Evolutionary conservation across 37 sponge, comb jelly and placozoan genomes (phyloP), one percentile per base, ranked within the genome.

Genomic region (Lycopodina hypogea): DNA sequence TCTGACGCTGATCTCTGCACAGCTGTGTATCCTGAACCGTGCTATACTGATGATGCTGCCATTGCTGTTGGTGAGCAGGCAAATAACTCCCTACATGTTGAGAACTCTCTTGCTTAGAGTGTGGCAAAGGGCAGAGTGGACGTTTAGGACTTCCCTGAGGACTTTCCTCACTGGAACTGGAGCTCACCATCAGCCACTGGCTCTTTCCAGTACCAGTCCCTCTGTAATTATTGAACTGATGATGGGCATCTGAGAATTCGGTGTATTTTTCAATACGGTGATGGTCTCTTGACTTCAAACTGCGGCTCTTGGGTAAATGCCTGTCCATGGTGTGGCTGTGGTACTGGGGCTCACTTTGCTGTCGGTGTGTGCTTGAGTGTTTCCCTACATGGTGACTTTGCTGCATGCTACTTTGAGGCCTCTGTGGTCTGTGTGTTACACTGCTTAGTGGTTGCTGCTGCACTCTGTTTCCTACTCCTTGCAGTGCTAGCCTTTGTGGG

Each of bases 101-200:
- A 52, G 55, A 33, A 2, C n/a, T 50, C 14, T 30, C 11, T 7
- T 45, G 72, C 8, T 50, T 15, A 24, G 74, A 74, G 36, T 32
- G 2, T 1, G 3, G 2, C 17, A 34, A 17, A 30, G 66, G 35
- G 32, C 12, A 12, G 11, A 4, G 7, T 12, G 48, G 37, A 34
- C 30, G 66, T 17, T 65, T 32, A 32, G 66, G 66, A 32, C 66
- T 65, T 4, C 30, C 66, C 33, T 65, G 66, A 29, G 35, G 32
- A 32, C 66, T 65, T 28, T 19, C 26, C 26, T 65, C 66, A 65
- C 66, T 65, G 66, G 66, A 65, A 30, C 66, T 65, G 12, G 66
- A 65, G 35, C 66, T 65, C 17, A 65, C 2, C 30, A 3, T 32
- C 1, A 2, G 7, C 33, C 30, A 65, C 66, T 29, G 66, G 48